A percentile compares a stretch with the other conserved stretches of the same genome.
These are phyloP conservation scores for Mimumesa dahlbomi DNA, from an alignment of 2,888 invertebrate species.

Conservation along the genomic window DNA sequence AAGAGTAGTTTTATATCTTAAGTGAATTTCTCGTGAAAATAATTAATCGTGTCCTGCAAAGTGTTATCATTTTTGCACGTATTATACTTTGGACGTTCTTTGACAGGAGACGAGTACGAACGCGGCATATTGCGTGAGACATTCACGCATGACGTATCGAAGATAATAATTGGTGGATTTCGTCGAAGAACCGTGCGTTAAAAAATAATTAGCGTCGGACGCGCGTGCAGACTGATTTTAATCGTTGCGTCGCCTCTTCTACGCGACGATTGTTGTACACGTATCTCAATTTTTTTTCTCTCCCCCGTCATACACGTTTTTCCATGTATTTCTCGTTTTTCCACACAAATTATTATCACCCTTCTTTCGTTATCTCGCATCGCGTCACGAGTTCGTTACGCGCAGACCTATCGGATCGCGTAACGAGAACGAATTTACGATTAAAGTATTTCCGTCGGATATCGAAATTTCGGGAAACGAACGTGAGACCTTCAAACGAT, in stretches of 20 bases:
- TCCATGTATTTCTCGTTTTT: neutral
- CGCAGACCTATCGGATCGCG: slow-evolving; percentile 19
- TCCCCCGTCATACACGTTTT: slow-evolving; percentile 5
- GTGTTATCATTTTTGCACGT: too few species aligned
- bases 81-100: too few species aligned
- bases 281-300: neutral
- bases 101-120: too few species aligned
- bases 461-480: slow-evolving; percentile 42
- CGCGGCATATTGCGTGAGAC: too few species aligned
- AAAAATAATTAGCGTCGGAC: slow-evolving; percentile 36
- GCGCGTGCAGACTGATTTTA: slow-evolving; percentile 6
- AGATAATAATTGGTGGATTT: slow-evolving; percentile 19
- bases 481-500: slow-evolving; percentile 19
- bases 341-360: slow-evolving; percentile 17
- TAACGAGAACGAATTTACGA: slow-evolving; percentile 47
- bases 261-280: neutral
- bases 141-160: neutral
- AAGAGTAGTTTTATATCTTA: too few species aligned
- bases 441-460: slow-evolving; percentile 31
- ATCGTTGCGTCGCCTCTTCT: slow-evolving; percentile 3
- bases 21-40: too few species aligned
- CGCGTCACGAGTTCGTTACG: slow-evolving; percentile 18
- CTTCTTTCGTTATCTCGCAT: slow-evolving; percentile 23
- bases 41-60: too few species aligned
- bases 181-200: slow-evolving; percentile 10